Evolutionary conservation across 1,140 invertebrate species (phyloP).

Genomic region (Drosophila truncata): DNA sequence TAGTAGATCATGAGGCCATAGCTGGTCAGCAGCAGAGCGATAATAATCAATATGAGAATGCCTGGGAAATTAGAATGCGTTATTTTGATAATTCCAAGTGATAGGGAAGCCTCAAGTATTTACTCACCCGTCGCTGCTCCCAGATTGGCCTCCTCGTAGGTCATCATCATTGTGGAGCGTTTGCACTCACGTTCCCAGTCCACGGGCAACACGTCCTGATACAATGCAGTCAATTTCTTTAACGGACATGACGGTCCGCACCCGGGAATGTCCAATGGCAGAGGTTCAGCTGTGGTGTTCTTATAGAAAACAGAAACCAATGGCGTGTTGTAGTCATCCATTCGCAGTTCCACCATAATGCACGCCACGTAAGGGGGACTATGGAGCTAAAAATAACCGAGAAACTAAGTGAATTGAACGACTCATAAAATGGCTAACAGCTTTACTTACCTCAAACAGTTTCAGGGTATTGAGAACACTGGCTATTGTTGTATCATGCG

Average conservation of each 20-base stretch:
- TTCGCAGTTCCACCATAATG: conserved; percentile 90
- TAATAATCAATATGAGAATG: conserved; percentile 75
- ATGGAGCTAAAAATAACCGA: conserved; percentile 81
- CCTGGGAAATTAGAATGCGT: conserved; percentile 23
- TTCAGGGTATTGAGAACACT: conserved; percentile 91
- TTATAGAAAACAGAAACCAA: conserved; percentile 88
- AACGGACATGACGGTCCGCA: conserved; percentile 88
- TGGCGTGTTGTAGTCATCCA: conserved; percentile 76
- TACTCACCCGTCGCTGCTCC: conserved; percentile 73
- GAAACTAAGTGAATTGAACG: neutral
- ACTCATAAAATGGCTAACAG: neutral
- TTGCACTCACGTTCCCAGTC: conserved; percentile 88
- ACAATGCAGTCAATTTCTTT: conserved; percentile 86
- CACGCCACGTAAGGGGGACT: conserved; percentile 91
- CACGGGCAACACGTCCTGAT: conserved; percentile 86
- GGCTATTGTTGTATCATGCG: conserved; percentile 93
- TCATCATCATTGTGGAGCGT: conserved; percentile 79
- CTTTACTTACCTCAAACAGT: conserved; percentile 88
- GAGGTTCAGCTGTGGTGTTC: conserved; percentile 87
- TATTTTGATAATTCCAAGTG: neutral
- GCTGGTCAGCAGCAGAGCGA: conserved; percentile 58
- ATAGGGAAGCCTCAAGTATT: neutral
- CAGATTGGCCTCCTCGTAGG: conserved; percentile 83
- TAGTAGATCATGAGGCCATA: conserved; percentile 79
- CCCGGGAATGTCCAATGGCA: conserved; percentile 87